phyloP scores from a whole-genome alignment of 2,797 vertebrate species.

The Oryzias sinensis region DNA sequence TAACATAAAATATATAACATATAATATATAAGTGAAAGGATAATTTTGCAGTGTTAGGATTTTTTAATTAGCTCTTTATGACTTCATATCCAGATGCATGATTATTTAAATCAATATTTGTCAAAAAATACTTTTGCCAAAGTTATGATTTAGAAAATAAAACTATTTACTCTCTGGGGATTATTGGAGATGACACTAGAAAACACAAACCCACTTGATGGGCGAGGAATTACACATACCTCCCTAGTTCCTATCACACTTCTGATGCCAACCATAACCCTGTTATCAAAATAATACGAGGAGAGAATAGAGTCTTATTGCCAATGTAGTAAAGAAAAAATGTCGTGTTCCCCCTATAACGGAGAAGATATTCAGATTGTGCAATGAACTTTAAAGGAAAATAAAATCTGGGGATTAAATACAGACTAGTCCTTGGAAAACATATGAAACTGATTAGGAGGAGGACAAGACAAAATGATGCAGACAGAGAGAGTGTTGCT shows the following conservation, averaged over 20 bases:
- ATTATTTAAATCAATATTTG: constrained; percentile 46
- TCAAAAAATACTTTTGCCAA: constrained; percentile 28
- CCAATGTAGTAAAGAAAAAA: constrained; percentile 44
- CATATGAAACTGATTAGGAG: constrained; percentile 18
- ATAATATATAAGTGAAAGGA: too few relatives aligned
- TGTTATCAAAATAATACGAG: constrained; percentile 46
- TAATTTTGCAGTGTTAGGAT: too few relatives aligned
- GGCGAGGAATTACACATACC: constrained; percentile 58
- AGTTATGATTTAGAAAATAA: constrained; percentile 42
- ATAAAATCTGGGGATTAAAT: too few relatives aligned
- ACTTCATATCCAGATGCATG: constrained; percentile 10
- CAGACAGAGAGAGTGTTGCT: constrained; percentile 6
- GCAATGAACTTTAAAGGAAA: too few relatives aligned
- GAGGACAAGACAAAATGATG: constrained; percentile 2
- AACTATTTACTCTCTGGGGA: constrained; percentile 39
- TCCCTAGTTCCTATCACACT: constrained; percentile 38
- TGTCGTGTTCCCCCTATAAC: constrained; percentile 29
- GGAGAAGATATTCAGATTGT: constrained; percentile 13
- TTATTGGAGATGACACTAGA: constrained; percentile 50
- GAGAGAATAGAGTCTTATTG: constrained; percentile 27
- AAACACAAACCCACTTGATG: constrained; percentile 52
- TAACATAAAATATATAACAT: constrained; percentile 10
- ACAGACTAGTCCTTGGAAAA: constrained; percentile 4
- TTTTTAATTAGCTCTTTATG: not conserved
- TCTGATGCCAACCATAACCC: constrained; percentile 38